Evolutionary conservation across 1,140 invertebrate species (phyloP), one percentile per base, ranked within the genome.

Genomic region (Paraescarpia echinospica): DNA sequence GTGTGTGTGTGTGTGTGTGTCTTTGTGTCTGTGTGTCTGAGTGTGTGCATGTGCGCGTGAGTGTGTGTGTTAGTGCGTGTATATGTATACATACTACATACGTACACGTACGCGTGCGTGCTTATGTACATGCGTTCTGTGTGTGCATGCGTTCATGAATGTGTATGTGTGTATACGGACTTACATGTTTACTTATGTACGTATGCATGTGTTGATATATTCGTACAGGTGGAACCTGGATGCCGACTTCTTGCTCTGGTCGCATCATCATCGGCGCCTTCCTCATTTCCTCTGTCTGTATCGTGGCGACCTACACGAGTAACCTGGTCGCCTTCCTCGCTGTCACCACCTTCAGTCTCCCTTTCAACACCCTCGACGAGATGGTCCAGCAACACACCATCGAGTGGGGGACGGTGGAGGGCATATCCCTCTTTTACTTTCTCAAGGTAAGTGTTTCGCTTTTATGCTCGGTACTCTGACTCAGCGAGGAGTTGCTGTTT

Each of bases 271-370:
- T 59, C 48, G 91, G 91, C 12, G 34, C 34, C 1, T 91, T 35
- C 33, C 41, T 34, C 33, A 33, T 91, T 14, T 91, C 48, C 0
- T 41, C 91, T 12, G 33, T 93, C 35, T 51, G 91, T 27, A 91
- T 93, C 35, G 89, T 93, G 8, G 89, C 92, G 31, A 91, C 92
- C 35, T 93, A 93, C 90, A 93, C 90, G 0, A 91, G 41, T 18
- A 91, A 93, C 90, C 92, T 93, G 90, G 89, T 93, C 90, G 90
- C 91, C 34, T 93, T 91, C 92, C 92, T 93, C 33, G 90, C 92
- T 41, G 91, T 93, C 35, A 77, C 33, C 41, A 88, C 41, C 35
- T 35, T 59, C 27, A 14, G 14, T 31, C 27, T 92, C 8, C 93
- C 93, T 9, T 91, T 93, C 90, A 77, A 91, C 27, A 92, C 89